Percentiles rank a stretch among this genome's conserved stretches.
phyloP scores from a whole-genome alignment of 2,888 invertebrate genomes.

The Drosophila nr. perissopoda region DNA sequence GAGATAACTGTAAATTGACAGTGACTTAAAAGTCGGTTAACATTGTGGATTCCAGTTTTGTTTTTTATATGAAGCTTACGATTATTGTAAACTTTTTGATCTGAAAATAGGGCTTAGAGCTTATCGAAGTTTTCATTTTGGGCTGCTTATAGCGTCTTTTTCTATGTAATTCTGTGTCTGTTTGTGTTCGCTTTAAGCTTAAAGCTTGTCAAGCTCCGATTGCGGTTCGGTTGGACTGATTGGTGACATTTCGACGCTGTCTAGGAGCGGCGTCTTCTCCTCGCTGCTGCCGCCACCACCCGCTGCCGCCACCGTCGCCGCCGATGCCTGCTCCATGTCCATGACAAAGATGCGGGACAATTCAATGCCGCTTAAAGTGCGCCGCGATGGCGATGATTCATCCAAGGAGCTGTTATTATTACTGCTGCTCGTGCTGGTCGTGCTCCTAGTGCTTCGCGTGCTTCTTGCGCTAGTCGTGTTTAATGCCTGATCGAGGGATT shows the following conservation, averaged over 20 bases:
- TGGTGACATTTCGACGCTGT: slow-evolving; percentile 85
- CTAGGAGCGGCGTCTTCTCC: slow-evolving; percentile 85
- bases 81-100: neutral
- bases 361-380: slow-evolving; percentile 79
- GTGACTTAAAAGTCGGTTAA: no score
- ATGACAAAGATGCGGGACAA: slow-evolving; percentile 81
- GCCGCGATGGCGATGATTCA: slow-evolving; percentile 82
- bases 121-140: slow-evolving; percentile 49
- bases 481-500: slow-evolving; percentile 79
- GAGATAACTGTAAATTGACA: no score
- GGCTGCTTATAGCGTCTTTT: slow-evolving; percentile 55
- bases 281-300: slow-evolving; percentile 82
- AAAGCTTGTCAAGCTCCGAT: slow-evolving; percentile 71
- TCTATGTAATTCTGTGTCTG: slow-evolving; percentile 27
- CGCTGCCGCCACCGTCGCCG: neutral
- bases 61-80: neutral
- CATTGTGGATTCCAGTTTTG: no score
- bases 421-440: slow-evolving; percentile 62
- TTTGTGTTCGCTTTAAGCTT: slow-evolving; percentile 34
- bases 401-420: slow-evolving; percentile 81
- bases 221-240: slow-evolving; percentile 84
- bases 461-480: slow-evolving; percentile 59
- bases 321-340: slow-evolving; percentile 79
- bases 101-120: slow-evolving; percentile 48
- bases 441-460: slow-evolving; percentile 41